Evolutionary conservation across 1,140 invertebrate genomes (phyloP).

Genomic region (Octopus bimaculoides): DNA sequence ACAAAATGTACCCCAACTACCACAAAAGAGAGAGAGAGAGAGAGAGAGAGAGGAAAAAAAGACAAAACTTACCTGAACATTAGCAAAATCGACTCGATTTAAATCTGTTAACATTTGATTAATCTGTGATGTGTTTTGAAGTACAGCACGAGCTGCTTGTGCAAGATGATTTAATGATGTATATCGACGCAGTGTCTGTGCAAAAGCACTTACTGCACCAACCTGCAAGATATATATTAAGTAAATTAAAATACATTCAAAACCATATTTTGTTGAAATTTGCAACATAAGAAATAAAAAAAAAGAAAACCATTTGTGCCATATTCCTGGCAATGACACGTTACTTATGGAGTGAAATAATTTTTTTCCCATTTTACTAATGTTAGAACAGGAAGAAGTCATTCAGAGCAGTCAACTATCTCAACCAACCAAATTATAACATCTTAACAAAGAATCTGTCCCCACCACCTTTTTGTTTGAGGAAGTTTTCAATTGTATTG

Average conservation of each 20-base stretch:
- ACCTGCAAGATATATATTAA: slow-evolving; percentile 48
- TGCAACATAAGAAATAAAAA: too few species aligned
- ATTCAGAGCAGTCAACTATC: too few species aligned
- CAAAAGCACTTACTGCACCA: slow-evolving; percentile 84
- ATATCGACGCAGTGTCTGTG: slow-evolving; percentile 91
- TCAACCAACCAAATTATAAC: too few species aligned
- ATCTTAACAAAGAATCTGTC: too few species aligned
- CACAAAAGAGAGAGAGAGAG: too few species aligned
- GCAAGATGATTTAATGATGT: slow-evolving; percentile 98
- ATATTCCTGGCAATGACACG: not conserved
- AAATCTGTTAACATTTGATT: slow-evolving; percentile 96
- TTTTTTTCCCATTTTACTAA: too few species aligned
- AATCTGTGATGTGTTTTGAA: slow-evolving; percentile 94
- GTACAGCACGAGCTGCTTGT: slow-evolving; percentile 90
- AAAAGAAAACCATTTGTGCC: not conserved
- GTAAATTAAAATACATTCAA: not conserved
- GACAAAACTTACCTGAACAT: slow-evolving; percentile 72
- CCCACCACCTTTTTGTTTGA: too few species aligned
- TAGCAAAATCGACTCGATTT: slow-evolving; percentile 95
- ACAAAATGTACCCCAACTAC: too few species aligned
- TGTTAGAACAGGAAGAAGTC: too few species aligned
- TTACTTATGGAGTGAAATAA: too few species aligned
- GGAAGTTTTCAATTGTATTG: too few species aligned
- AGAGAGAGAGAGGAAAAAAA: not conserved
- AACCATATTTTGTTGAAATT: too few species aligned